Evolutionary conservation across 2,888 invertebrate species (phyloP).

Genomic region (Iphiclides podalirius): DNA sequence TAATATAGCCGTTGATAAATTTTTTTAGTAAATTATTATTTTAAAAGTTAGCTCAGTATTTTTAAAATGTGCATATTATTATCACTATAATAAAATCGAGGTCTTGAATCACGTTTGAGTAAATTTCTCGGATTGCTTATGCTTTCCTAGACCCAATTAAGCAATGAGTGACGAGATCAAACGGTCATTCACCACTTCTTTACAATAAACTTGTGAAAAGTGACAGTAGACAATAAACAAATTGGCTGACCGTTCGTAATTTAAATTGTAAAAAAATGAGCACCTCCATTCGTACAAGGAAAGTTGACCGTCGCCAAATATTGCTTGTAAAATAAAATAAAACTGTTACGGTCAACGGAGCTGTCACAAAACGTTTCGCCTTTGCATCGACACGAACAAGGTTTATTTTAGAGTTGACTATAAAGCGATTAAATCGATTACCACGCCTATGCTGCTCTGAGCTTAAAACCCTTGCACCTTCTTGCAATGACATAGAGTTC

Average conservation of each 20-base stretch:
- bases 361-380: slow-evolving; percentile 10
- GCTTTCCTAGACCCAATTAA: no score
- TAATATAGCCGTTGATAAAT: no score
- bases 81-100: no score
- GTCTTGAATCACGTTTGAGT: no score
- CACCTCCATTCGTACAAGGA: not conserved
- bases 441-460: slow-evolving; percentile 7
- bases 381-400: slow-evolving; percentile 15
- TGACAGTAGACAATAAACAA: not conserved
- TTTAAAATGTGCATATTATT: no score
- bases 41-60: no score
- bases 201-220: not conserved
- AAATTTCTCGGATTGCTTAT: no score
- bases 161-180: no score
- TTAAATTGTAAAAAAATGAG: not conserved
- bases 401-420: slow-evolving; percentile 15
- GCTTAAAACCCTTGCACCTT: not conserved
- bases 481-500: not conserved
- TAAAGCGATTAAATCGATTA: slow-evolving; percentile 20
- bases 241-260: not conserved
- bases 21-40: no score
- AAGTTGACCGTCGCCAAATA: not conserved
- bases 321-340: slow-evolving; percentile 8
- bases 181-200: not conserved
- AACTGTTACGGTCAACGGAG: slow-evolving; percentile 8